These are phyloP conservation scores for Amyelois transitella DNA, from an alignment of 1,140 invertebrate genomes.

Conservation along the genomic window DNA sequence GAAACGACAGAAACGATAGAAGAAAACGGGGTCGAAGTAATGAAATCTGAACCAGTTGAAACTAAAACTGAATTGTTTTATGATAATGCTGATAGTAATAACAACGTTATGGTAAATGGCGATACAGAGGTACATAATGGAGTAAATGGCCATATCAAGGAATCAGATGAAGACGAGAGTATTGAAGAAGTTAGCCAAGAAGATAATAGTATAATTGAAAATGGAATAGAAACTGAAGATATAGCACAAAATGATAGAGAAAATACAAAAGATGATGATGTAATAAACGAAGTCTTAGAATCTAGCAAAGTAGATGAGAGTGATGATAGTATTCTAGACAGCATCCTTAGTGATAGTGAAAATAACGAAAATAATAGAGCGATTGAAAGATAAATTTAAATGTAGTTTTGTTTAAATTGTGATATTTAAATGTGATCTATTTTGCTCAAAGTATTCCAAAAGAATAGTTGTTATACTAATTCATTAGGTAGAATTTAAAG, in stretches of 20 bases:
- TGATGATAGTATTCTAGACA: slow-evolving; percentile 25
- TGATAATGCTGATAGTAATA: background rate
- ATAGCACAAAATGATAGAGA: slow-evolving; percentile 7
- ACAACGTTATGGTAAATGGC: background rate
- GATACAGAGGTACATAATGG: background rate
- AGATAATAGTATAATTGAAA: slow-evolving; percentile 5
- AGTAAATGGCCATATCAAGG: background rate
- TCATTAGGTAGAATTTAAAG: no score
- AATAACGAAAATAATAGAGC: slow-evolving; percentile 13
- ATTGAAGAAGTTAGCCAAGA: background rate
- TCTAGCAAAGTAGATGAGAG: slow-evolving; percentile 6
- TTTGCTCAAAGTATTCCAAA: background rate
- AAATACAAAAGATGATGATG: slow-evolving; percentile 7
- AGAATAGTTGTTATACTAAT: background rate
- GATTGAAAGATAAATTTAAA: slow-evolving; percentile 20
- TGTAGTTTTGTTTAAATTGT: slow-evolving; percentile 5
- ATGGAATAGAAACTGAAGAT: slow-evolving; percentile 2
- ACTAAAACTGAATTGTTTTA: background rate
- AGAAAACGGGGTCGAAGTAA: background rate
- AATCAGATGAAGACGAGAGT: background rate
- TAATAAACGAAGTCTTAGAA: slow-evolving; percentile 18
- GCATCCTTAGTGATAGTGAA: slow-evolving; percentile 25
- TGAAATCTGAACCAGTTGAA: background rate
- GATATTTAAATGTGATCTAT: slow-evolving; percentile 5
- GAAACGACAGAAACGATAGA: background rate